These are phyloP conservation scores for Cyclargus thomasi DNA, from an alignment of 1,140 invertebrate genomes.

Conservation along the genomic window DNA sequence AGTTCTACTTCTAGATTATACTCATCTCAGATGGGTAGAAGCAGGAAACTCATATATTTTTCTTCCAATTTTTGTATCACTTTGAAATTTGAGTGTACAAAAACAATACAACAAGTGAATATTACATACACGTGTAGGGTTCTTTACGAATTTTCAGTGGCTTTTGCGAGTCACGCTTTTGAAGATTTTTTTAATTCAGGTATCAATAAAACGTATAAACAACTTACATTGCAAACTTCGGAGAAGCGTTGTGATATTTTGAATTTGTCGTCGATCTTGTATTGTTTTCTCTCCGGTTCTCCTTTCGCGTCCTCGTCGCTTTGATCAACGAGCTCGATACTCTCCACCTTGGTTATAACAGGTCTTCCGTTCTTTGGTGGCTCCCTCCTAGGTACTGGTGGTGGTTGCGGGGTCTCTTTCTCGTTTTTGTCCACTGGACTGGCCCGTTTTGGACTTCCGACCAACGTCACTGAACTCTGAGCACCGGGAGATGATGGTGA, in stretches of 20 bases:
- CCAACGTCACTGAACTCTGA: constrained; percentile 82
- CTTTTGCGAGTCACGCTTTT: no score
- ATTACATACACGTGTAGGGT: no score
- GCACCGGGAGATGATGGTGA: constrained; percentile 82
- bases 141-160: no score
- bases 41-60: no score
- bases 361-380: constrained; percentile 53
- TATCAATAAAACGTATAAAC: not conserved
- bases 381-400: constrained; percentile 30
- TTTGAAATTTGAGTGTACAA: no score
- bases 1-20: no score
- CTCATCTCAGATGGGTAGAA: no score
- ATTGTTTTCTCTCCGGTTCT: constrained; percentile 57
- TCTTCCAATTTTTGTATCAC: no score
- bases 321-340: constrained; percentile 63
- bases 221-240: constrained; percentile 45
- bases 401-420: constrained; percentile 22
- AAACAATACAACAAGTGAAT: no score
- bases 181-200: no score
- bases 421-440: constrained; percentile 42
- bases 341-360: constrained; percentile 57
- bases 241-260: constrained; percentile 65
- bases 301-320: constrained; percentile 65
- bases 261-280: constrained; percentile 58
- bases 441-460: constrained; percentile 73